phyloP scores from a whole-genome alignment of 2,888 invertebrate genomes.

The Troides oblongomaculatus region DNA sequence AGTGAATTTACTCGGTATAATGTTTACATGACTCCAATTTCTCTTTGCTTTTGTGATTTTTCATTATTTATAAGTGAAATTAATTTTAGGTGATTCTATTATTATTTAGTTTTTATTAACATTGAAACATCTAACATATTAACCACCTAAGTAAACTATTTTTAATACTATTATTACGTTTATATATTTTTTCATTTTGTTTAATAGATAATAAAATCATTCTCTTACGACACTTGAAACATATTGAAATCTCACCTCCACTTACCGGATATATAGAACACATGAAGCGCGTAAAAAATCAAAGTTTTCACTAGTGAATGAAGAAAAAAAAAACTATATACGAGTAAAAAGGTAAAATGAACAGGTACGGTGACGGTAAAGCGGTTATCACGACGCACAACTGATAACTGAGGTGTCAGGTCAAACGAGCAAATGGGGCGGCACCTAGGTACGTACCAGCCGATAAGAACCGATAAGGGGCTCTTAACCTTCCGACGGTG shows the following conservation, averaged over 20 bases:
- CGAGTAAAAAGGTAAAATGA: constrained; percentile 59
- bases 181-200: too few relatives aligned
- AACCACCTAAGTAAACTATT: too few relatives aligned
- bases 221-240: too few relatives aligned
- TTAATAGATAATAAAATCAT: too few relatives aligned
- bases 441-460: constrained; percentile 59
- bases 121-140: too few relatives aligned
- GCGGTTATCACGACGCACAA: constrained; percentile 71
- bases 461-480: constrained; percentile 75
- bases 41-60: too few relatives aligned
- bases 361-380: constrained; percentile 66
- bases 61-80: too few relatives aligned
- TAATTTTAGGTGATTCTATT: too few relatives aligned
- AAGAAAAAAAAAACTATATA: constrained; percentile 35
- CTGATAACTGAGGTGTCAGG: constrained; percentile 79
- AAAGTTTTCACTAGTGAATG: not conserved
- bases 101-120: too few relatives aligned
- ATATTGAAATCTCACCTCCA: not conserved
- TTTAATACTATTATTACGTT: too few relatives aligned
- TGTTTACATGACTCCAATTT: too few relatives aligned
- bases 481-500: constrained; percentile 76
- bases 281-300: not conserved
- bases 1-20: too few relatives aligned
- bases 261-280: not conserved
- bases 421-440: constrained; percentile 79